phyloP scores from a whole-genome alignment of 2,113 vertebrate species.

The Pluvialis apricaria region DNA sequence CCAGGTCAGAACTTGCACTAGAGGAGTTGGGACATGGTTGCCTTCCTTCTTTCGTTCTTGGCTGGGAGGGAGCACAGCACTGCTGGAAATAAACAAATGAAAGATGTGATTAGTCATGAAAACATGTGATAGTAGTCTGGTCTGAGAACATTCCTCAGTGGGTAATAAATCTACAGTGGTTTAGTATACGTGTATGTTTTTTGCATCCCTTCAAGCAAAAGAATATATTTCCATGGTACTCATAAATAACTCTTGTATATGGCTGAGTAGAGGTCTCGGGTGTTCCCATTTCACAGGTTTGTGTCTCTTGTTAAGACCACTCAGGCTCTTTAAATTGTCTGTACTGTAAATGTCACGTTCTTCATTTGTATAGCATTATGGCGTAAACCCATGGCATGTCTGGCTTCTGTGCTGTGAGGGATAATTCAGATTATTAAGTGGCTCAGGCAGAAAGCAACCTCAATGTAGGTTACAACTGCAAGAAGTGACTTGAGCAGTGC shows the following conservation, averaged over 20 bases:
- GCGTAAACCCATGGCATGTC: neutral
- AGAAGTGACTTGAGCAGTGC: neutral
- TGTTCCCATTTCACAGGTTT: neutral
- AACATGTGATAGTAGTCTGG: accelerated
- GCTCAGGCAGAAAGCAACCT: neutral
- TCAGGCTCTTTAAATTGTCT: neutral
- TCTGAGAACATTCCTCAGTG: neutral
- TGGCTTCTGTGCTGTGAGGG: neutral
- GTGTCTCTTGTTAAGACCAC: accelerated
- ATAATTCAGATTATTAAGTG: neutral
- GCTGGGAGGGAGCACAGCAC: neutral
- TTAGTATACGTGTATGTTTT: accelerated
- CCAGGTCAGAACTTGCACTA: neutral
- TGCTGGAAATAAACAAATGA: neutral
- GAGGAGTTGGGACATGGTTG: neutral
- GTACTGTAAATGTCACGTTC: neutral
- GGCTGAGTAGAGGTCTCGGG: neutral
- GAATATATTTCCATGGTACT: neutral
- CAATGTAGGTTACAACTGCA: neutral
- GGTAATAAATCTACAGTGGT: neutral
- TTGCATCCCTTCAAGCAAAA: neutral
- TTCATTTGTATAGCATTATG: neutral
- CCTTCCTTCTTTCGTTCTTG: neutral
- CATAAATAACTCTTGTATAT: neutral
- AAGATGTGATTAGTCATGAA: neutral